Evolutionary conservation across 2,888 invertebrate species (phyloP).

Genomic region (Thysanoteuthis rhombus): DNA sequence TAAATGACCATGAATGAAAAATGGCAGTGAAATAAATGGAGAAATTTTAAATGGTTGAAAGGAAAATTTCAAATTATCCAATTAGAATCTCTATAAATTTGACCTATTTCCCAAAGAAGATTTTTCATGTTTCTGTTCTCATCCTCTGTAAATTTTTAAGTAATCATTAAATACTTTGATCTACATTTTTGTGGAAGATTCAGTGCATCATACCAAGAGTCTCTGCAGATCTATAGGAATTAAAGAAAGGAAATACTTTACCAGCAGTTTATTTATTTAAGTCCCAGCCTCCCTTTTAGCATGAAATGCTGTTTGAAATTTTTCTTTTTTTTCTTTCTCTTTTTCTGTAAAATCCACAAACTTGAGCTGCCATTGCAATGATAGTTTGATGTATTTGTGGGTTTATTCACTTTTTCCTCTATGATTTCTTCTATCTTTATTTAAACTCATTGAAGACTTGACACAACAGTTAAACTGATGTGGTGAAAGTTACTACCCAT

Average conservation of each 20-base stretch:
- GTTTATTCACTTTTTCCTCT: background rate
- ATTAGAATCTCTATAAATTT: background rate
- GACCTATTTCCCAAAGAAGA: background rate
- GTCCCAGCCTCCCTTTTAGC: background rate
- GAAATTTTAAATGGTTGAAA: background rate
- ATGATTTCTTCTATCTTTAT: background rate
- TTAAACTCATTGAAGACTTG: background rate
- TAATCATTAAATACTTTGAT: background rate
- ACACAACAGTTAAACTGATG: background rate
- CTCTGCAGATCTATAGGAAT: background rate
- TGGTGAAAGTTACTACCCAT: background rate
- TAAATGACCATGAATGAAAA: background rate
- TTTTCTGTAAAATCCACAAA: background rate
- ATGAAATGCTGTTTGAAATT: background rate
- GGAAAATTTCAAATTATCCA: background rate
- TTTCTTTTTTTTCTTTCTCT: background rate
- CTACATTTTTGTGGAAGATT: background rate
- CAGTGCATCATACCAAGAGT: constrained; percentile 12
- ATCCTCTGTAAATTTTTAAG: background rate
- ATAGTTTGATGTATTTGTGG: background rate
- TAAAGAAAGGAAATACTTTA: background rate
- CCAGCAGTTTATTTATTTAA: background rate
- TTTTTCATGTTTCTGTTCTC: background rate
- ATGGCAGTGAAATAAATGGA: background rate
- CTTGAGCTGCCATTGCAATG: background rate